Conservation (phyloP, 2,797 vertebrate species). For the Gymnoscopelus braueri region DNA sequence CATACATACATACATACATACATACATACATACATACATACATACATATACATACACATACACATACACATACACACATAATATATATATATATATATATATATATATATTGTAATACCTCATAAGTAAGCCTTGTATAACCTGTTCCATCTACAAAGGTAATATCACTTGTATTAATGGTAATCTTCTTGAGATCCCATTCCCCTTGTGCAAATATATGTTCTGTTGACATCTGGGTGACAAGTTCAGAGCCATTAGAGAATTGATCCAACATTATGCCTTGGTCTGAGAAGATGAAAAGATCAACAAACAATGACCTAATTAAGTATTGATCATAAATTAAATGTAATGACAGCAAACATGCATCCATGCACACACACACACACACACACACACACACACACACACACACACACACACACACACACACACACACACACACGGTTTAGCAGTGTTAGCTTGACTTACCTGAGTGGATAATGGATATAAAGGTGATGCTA, state of each 20-base stretch:
- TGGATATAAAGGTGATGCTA: conserved; percentile 31
- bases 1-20: no score
- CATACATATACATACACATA: no score
- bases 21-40: no score
- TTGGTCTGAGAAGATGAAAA: background rate
- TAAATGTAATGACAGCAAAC: no score
- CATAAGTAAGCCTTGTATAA: background rate
- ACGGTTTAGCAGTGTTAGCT: background rate
- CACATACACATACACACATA: no score
- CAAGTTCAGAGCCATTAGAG: background rate
- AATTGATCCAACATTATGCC: background rate
- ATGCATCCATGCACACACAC: no score
- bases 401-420: no score
- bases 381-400: no score
- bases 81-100: no score
- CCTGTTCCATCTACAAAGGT: background rate
- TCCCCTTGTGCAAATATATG: background rate
- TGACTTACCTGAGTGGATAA: conserved; percentile 29
- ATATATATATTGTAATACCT: no score
- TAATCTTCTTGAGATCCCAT: background rate
- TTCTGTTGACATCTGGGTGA: background rate
- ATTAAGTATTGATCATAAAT: background rate
- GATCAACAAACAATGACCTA: background rate
- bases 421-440: no score
- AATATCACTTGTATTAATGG: background rate